phyloP scores from a whole-genome alignment of 2,797 vertebrate species.

The Amniataba percoides region DNA sequence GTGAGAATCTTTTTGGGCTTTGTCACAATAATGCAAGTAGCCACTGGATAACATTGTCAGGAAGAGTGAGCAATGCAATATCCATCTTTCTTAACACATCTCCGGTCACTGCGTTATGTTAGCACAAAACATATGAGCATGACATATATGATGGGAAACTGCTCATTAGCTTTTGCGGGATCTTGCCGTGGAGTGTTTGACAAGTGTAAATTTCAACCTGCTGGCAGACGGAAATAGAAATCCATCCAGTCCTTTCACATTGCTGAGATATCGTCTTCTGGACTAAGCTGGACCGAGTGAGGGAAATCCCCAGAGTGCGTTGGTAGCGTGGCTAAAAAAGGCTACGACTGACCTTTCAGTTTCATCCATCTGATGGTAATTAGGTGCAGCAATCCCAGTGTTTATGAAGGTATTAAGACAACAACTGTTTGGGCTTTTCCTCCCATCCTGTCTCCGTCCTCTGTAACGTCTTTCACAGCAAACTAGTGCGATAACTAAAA shows the following conservation, averaged over 20 bases:
- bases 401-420: conserved; percentile 84
- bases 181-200: neutral
- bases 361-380: conserved; percentile 85
- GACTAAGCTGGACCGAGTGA: conserved; percentile 29
- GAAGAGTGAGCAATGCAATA: neutral
- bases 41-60: neutral
- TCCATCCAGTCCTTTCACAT: conserved; percentile 11
- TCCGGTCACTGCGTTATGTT: neutral
- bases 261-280: conserved; percentile 23
- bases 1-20: neutral
- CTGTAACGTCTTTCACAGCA: conserved; percentile 37
- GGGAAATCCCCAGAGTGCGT: conserved; percentile 36
- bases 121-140: neutral
- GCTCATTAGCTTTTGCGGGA: neutral
- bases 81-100: neutral
- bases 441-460: conserved; percentile 65
- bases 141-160: neutral
- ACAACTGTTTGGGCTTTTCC: conserved; percentile 80
- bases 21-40: neutral
- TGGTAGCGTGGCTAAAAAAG: conserved; percentile 64
- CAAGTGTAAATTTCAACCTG: neutral
- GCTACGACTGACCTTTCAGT: conserved; percentile 81
- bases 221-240: conserved; percentile 26
- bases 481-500: conserved; percentile 77
- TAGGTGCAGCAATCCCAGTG: conserved; percentile 85